These are phyloP conservation scores for Rhegmatorhina hoffmannsi DNA, from an alignment of 2,113 vertebrate species.

Conservation along the genomic window DNA sequence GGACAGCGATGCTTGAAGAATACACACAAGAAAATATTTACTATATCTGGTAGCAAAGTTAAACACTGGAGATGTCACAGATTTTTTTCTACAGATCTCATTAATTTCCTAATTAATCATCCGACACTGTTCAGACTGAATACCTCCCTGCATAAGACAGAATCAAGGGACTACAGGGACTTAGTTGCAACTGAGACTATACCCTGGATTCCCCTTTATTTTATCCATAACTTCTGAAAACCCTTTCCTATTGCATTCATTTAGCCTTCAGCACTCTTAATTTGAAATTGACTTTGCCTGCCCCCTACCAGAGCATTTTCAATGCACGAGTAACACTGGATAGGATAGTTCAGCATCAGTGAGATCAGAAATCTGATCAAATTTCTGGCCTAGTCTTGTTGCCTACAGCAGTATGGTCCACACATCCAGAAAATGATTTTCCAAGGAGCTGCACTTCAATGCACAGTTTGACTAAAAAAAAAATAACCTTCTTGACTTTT, in stretches of 20 bases:
- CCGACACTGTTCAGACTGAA: background rate
- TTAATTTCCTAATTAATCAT: background rate
- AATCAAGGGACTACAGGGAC: background rate
- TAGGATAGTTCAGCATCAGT: background rate
- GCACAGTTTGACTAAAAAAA: background rate
- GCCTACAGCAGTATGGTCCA: constrained; percentile 11
- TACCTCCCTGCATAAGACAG: background rate
- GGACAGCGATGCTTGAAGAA: background rate
- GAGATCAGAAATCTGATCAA: background rate
- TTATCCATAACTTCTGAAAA: background rate
- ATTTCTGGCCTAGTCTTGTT: background rate
- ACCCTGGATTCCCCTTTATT: background rate
- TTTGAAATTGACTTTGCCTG: background rate
- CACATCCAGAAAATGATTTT: constrained; percentile 1
- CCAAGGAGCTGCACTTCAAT: background rate
- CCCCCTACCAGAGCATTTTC: background rate
- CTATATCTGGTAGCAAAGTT: background rate
- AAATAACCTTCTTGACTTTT: constrained; percentile 6
- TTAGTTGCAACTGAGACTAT: background rate
- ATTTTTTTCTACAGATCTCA: background rate
- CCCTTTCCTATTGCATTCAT: background rate
- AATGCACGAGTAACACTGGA: background rate
- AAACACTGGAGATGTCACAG: background rate
- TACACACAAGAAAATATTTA: background rate
- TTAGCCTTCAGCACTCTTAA: background rate